Conservation (phyloP, 2,888 invertebrate genomes). For the Lacanobia wlatinum region DNA sequence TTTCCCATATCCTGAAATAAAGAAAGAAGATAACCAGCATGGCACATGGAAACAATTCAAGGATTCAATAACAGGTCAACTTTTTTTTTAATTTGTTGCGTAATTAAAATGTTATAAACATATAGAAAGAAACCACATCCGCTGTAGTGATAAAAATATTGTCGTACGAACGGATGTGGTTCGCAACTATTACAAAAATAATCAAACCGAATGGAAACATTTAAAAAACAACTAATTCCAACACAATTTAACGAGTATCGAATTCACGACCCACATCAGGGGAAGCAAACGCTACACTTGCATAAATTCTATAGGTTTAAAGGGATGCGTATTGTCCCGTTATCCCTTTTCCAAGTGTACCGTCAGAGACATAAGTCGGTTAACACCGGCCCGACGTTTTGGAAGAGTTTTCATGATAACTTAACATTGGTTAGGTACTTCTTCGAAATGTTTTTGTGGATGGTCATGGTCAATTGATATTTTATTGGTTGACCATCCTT, state of each 20-base stretch:
- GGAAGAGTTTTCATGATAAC: neutral
- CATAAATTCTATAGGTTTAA: constrained; percentile 15
- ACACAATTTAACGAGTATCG: neutral
- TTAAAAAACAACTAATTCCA: neutral
- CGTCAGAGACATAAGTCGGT: neutral
- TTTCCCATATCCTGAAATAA: too few relatives aligned
- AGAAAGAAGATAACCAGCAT: too few relatives aligned
- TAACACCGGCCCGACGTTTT: neutral
- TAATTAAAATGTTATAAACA: neutral
- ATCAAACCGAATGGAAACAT: neutral
- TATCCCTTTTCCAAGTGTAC: neutral
- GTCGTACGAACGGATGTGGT: constrained; percentile 32
- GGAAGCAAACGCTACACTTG: neutral
- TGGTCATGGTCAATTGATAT: too few relatives aligned
- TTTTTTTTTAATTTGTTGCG: too few relatives aligned
- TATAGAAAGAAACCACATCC: constrained; percentile 19
- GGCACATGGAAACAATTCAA: too few relatives aligned
- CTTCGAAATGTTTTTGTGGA: too few relatives aligned
- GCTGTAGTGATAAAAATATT: neutral
- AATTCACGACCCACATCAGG: neutral
- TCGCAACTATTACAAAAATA: neutral
- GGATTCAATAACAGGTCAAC: too few relatives aligned
- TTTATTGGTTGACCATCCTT: neutral
- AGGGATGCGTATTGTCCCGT: neutral
- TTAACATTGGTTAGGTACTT: neutral